These are phyloP conservation scores for Hippocampus barbouri DNA, from an alignment of 2,113 vertebrate species.

Conservation along the genomic window DNA sequence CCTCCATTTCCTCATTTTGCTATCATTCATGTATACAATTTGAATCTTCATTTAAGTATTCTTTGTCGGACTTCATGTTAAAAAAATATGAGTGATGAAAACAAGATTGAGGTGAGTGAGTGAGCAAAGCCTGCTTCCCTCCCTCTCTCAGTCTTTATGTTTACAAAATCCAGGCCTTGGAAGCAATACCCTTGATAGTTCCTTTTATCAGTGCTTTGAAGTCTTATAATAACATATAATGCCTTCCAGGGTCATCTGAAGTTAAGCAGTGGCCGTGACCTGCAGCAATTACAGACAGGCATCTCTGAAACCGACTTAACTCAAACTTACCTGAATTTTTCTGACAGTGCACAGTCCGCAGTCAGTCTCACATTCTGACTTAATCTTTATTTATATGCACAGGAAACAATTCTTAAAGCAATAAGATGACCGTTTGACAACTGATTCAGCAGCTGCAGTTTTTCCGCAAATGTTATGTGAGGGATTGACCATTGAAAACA, in stretches of 20 bases:
- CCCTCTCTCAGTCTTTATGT: slow-evolving; percentile 18
- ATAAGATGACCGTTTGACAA: too few relatives aligned
- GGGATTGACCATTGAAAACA: too few relatives aligned
- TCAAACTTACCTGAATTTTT: slow-evolving; percentile 52
- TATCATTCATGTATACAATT: too few relatives aligned
- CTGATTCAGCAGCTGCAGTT: too few relatives aligned
- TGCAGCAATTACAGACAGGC: slow-evolving; percentile 69
- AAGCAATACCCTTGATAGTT: slow-evolving; percentile 56
- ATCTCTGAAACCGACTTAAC: slow-evolving; percentile 58
- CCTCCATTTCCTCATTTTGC: too few relatives aligned
- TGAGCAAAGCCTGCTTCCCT: neutral
- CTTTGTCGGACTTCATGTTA: neutral
- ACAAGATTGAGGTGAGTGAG: neutral
- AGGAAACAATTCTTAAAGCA: too few relatives aligned
- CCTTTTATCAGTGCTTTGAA: slow-evolving; percentile 66
- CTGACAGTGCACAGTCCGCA: slow-evolving; percentile 39
- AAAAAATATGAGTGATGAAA: neutral
- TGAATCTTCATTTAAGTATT: neutral
- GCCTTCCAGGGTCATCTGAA: slow-evolving; percentile 64
- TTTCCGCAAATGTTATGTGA: too few relatives aligned
- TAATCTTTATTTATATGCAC: too few relatives aligned
- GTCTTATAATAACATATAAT: slow-evolving; percentile 72
- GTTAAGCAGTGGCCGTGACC: slow-evolving; percentile 69
- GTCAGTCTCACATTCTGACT: neutral
- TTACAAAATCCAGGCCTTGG: slow-evolving; percentile 72